phyloP scores from a whole-genome alignment of 2,797 vertebrate genomes.

The Denticeps clupeoides region DNA sequence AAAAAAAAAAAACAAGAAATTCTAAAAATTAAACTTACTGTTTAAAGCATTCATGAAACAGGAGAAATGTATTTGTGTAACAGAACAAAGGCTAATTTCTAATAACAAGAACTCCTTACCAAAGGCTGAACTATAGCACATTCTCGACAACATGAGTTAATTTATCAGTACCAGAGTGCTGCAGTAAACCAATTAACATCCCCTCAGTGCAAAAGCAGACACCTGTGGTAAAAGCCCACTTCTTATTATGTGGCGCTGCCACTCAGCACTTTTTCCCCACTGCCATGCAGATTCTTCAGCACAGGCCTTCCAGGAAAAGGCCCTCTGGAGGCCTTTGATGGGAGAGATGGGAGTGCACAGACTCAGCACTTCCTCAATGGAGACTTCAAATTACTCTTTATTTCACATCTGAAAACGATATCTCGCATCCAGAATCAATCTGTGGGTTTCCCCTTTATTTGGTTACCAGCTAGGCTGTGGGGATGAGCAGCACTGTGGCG shows the following conservation, averaged over 20 bases:
- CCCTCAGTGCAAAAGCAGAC: background rate
- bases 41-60: too few species aligned
- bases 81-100: too few species aligned
- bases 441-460: too few species aligned
- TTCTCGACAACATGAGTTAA: too few species aligned
- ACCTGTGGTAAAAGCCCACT: background rate
- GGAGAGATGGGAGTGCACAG: background rate
- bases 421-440: background rate
- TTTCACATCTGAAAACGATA: background rate
- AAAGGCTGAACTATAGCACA: too few species aligned
- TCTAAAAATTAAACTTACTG: too few species aligned
- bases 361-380: conserved; percentile 17
- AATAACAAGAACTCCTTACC: too few species aligned
- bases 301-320: background rate
- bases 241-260: background rate
- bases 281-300: background rate
- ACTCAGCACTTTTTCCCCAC: background rate
- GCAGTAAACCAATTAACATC: background rate
- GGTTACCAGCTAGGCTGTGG: too few species aligned
- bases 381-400: conserved; percentile 10
- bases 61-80: too few species aligned
- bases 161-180: background rate
- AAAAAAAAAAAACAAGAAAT: too few species aligned
- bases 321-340: background rate
- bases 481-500: too few species aligned